A percentile compares a stretch with the other conserved stretches of the same genome.
These are phyloP conservation scores for Prietella phreatophila DNA, from an alignment of 2,113 vertebrate species.

Conservation along the genomic window DNA sequence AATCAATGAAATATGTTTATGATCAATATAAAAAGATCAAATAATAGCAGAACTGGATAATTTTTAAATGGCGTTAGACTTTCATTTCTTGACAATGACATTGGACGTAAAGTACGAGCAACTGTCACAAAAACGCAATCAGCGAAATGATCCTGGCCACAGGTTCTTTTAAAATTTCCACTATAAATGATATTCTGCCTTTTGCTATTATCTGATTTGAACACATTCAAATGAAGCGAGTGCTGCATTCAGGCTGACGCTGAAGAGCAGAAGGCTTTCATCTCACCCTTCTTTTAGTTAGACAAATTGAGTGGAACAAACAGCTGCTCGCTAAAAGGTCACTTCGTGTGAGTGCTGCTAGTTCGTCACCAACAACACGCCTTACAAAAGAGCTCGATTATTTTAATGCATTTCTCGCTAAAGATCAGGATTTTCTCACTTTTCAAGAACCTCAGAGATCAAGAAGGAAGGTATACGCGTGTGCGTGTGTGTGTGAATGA, in stretches of 20 bases:
- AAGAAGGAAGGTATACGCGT: not conserved
- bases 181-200: not conserved
- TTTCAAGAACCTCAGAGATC: not conserved
- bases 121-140: not conserved
- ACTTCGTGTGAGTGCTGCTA: conserved; percentile 34
- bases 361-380: conserved; percentile 31
- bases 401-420: conserved; percentile 24
- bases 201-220: conserved; percentile 1
- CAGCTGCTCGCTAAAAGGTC: conserved; percentile 41
- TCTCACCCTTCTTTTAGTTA: conserved; percentile 18
- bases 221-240: conserved; percentile 16
- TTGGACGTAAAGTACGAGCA: not conserved
- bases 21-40: not conserved
- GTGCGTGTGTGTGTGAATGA: not conserved
- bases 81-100: not conserved
- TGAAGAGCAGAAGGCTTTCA: conserved; percentile 24
- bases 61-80: not conserved
- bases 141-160: not conserved
- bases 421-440: conserved; percentile 8
- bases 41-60: no score
- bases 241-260: conserved; percentile 1
- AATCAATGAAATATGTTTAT: not conserved
- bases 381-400: conserved; percentile 35
- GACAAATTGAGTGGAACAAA: conserved; percentile 25
- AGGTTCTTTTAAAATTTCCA: not conserved